Percentiles rank a stretch among this genome's conserved stretches.
Conservation (phyloP, 2,888 invertebrate genomes). For the Zelleria hepariella region DNA sequence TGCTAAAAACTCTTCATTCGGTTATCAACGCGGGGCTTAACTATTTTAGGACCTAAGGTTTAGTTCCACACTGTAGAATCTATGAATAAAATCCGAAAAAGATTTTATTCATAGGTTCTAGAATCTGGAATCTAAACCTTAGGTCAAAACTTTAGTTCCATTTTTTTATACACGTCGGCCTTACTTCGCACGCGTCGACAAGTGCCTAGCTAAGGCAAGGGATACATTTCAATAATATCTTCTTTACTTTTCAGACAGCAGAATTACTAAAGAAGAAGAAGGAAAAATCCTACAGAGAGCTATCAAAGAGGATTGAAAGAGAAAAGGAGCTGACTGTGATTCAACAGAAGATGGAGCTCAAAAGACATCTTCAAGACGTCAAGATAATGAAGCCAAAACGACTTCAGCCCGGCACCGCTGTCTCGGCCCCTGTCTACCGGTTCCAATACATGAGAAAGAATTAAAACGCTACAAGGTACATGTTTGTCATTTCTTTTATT, state of each 20-base stretch:
- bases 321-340: constrained; percentile 82
- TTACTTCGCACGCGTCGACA: no score
- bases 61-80: no score
- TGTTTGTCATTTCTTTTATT: constrained; percentile 10
- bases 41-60: no score
- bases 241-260: constrained; percentile 42
- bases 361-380: constrained; percentile 76
- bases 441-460: constrained; percentile 88
- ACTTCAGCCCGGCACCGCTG: constrained; percentile 74
- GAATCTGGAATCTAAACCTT: no score
- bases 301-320: constrained; percentile 81
- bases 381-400: constrained; percentile 76
- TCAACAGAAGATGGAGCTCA: constrained; percentile 84
- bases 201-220: no score
- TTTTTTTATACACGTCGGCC: no score
- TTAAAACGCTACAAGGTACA: constrained; percentile 45
- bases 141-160: no score
- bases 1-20: no score
- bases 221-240: no score
- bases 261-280: constrained; percentile 71
- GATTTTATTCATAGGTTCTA: no score
- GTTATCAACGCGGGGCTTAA: no score
- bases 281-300: constrained; percentile 78
- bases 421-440: constrained; percentile 80
- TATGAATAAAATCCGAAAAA: no score